Evolutionary conservation across 1,140 invertebrate species (phyloP).

Genomic region (Lepidotrigona ventralis): DNA sequence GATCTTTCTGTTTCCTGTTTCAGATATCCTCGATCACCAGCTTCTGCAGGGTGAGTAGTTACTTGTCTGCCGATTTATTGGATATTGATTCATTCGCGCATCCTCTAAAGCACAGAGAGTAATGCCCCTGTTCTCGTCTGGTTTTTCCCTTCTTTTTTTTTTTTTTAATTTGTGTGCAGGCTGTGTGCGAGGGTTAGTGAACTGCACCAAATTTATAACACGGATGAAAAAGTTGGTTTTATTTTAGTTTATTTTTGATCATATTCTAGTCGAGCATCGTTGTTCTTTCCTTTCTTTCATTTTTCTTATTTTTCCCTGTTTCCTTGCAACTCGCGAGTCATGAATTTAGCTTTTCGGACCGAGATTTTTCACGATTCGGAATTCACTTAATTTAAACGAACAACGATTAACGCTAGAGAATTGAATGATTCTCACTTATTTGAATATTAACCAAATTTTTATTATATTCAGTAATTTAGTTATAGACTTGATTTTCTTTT

Average conservation of each 20-base stretch:
- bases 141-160: neutral
- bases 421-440: neutral
- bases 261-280: too few species aligned
- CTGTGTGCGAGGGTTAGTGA: neutral
- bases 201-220: neutral
- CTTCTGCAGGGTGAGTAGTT: constrained; percentile 90
- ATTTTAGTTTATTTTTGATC: too few species aligned
- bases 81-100: constrained; percentile 11
- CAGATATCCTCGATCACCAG: constrained; percentile 92
- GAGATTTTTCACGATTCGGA: too few species aligned
- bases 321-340: too few species aligned
- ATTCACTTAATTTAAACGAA: neutral
- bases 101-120: neutral
- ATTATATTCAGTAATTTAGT: too few species aligned
- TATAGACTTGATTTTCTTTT: too few species aligned
- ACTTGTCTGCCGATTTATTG: constrained; percentile 21
- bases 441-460: neutral
- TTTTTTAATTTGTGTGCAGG: neutral
- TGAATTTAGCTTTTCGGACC: too few species aligned
- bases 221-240: neutral
- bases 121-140: neutral
- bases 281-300: too few species aligned
- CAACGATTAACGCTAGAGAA: neutral
- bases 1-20: constrained; percentile 77
- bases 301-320: too few species aligned